Conservation (phyloP, 1,140 invertebrate genomes). For the Globodera rostochiensis region DNA sequence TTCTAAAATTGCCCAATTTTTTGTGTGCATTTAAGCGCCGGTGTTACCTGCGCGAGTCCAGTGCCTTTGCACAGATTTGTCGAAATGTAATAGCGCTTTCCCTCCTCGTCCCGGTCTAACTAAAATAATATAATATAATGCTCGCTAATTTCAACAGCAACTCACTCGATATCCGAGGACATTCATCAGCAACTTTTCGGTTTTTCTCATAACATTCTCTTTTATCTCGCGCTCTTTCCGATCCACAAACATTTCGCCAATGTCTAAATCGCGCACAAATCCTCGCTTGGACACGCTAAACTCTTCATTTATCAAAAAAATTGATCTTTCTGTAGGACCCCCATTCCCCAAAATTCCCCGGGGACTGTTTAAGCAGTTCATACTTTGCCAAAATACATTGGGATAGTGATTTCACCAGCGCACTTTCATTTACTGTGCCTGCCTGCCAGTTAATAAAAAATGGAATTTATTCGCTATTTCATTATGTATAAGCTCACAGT, state of each 20-base stretch:
- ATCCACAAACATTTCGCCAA: conserved; percentile 12
- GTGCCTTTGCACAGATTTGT: background rate
- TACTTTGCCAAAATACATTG: background rate
- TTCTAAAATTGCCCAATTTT: background rate
- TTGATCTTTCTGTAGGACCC: too few relatives aligned
- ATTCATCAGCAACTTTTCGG: background rate
- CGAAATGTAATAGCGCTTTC: background rate
- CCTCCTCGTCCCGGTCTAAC: background rate
- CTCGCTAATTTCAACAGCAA: background rate
- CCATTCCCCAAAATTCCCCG: too few relatives aligned
- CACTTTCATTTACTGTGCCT: background rate
- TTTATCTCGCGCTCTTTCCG: conserved; percentile 8
- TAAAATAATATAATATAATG: background rate
- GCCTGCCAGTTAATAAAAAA: background rate
- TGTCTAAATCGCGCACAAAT: conserved; percentile 9
- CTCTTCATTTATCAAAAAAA: conserved; percentile 11
- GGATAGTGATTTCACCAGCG: background rate
- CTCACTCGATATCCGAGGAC: conserved; percentile 14
- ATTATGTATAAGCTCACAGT: too few relatives aligned
- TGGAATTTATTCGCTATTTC: too few relatives aligned
- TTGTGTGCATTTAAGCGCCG: too few relatives aligned
- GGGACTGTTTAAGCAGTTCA: background rate
- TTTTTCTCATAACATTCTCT: conserved; percentile 11
- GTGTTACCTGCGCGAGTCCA: background rate
- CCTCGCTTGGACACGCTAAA: conserved; percentile 9